Evolutionary conservation across 1,140 invertebrate genomes (phyloP), one percentile per base, ranked within the genome.

Genomic region (Drosophila miranda): DNA sequence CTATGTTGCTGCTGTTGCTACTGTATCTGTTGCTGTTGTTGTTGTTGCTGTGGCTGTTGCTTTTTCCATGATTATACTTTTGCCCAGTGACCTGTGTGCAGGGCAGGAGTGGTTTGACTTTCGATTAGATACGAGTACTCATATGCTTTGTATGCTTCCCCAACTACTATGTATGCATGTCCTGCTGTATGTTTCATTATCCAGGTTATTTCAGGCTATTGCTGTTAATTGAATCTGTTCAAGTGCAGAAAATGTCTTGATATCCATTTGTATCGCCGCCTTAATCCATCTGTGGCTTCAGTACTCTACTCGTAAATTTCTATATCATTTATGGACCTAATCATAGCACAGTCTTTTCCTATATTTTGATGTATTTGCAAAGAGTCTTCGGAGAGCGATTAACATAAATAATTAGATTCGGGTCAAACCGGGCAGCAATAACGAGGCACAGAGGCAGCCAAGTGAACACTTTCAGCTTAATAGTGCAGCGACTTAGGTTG

Each of bases 361-460:
- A 61, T 26, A 59, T 73, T 76, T 86, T 86, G 81, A 86, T 78
- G 74, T 75, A 86, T 75, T 50, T 49, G 28, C 42, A 13, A 3
- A 5, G 64, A 3, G 58, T 68, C 78, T 78, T 75, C 46, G 74
- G 82, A 72, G 82, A 82, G 75, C 82, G 82, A 87, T 87, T 87
- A 87, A 82, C 82, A 87, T 87, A 87, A 87, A 87, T 87, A 87
- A 87, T 87, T 87, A 87, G 82, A 68, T 81, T 80, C 48, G 44
- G 57, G 52, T 50, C 73, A 82, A 86, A 59, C 69, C 67, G 64
- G 54, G 48, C 74, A 58, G 51, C 58, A 69, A 75, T 68, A 69
- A 75, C 49, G 46, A 60, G 43, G 50, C 34, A 38, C 14, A 34
- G 48, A 26, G 23, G 56, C 46, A 67, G 41, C 52, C 41, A 50